These are phyloP conservation scores for Sterrhoptilus dennistouni DNA, from an alignment of 2,113 vertebrate species.

Conservation along the genomic window DNA sequence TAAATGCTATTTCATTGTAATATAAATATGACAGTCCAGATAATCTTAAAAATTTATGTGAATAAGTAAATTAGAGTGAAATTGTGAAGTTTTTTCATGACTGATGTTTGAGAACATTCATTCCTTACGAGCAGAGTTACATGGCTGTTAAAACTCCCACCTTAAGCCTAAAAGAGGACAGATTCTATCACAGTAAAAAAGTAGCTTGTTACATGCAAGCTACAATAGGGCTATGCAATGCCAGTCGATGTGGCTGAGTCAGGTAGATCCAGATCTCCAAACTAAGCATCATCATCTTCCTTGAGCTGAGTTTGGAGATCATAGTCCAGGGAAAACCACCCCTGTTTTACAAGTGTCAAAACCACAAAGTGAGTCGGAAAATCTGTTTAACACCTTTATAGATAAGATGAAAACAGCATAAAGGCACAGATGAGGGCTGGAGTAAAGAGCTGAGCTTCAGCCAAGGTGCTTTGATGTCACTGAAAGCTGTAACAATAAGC, in stretches of 20 bases:
- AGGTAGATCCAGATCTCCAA: background rate
- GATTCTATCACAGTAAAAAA: background rate
- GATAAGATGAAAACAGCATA: background rate
- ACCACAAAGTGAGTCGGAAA: background rate
- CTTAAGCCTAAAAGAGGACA: background rate
- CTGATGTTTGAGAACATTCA: background rate
- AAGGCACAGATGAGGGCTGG: background rate
- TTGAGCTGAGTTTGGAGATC: background rate
- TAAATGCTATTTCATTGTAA: background rate
- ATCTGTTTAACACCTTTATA: background rate
- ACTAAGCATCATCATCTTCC: background rate
- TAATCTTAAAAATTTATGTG: background rate
- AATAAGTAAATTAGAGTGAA: background rate
- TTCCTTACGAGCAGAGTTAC: background rate
- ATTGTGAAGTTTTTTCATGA: background rate
- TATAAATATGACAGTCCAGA: background rate
- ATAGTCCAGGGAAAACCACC: background rate
- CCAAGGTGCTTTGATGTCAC: background rate
- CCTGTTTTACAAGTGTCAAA: background rate
- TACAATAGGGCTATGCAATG: background rate
- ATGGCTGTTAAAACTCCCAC: background rate
- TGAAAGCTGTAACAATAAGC: background rate
- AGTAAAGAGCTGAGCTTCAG: background rate
- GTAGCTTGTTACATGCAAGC: background rate
- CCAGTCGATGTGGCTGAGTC: rapidly evolving